These are phyloP conservation scores for Drosophila truncata DNA, from an alignment of 1,140 invertebrate genomes.

Conservation along the genomic window DNA sequence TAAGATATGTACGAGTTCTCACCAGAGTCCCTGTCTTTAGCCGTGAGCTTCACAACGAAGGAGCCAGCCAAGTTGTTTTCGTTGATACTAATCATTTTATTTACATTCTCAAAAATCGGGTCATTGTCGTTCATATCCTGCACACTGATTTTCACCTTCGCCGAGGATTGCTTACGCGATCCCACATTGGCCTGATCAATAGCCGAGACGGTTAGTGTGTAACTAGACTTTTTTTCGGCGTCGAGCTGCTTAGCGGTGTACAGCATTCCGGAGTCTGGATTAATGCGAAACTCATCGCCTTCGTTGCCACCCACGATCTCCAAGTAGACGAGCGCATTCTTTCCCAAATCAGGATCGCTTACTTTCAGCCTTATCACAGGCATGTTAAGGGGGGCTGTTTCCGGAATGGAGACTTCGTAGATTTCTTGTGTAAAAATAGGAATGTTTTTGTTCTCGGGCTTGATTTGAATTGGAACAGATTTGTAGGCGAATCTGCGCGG, in stretches of 20 bases:
- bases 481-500: constrained; percentile 92
- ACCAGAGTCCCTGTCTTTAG: constrained; percentile 94
- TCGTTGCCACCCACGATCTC: constrained; percentile 97
- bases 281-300: constrained; percentile 94
- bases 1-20: constrained; percentile 98
- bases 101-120: constrained; percentile 92
- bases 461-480: constrained; percentile 91
- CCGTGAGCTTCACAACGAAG: constrained; percentile 92
- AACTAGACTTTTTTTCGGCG: constrained; percentile 94
- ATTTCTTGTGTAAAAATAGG: constrained; percentile 95
- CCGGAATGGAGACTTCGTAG: constrained; percentile 94
- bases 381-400: constrained; percentile 95
- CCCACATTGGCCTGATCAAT: constrained; percentile 95
- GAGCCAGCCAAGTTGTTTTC: constrained; percentile 96
- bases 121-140: constrained; percentile 97
- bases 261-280: constrained; percentile 95
- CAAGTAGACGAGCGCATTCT: constrained; percentile 93
- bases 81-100: constrained; percentile 89
- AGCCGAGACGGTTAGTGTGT: constrained; percentile 96
- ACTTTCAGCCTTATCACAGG: constrained; percentile 95
- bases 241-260: constrained; percentile 94
- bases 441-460: constrained; percentile 93
- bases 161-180: constrained; percentile 93
- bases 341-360: constrained; percentile 92
- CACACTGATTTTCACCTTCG: constrained; percentile 95